phyloP scores from a whole-genome alignment of 2,797 vertebrate species.

The Darevskia nairensis region DNA sequence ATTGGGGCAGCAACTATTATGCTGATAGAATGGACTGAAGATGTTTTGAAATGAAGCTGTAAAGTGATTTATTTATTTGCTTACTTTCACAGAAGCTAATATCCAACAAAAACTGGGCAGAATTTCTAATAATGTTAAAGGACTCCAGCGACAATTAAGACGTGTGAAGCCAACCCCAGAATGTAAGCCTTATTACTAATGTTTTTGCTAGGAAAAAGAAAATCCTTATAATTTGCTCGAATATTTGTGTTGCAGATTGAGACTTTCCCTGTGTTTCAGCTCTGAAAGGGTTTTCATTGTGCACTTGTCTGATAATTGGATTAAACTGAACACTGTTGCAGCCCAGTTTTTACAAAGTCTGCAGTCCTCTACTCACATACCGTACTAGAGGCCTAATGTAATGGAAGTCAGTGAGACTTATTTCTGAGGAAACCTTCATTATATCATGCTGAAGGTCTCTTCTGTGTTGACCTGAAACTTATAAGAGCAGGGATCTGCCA shows the following conservation, averaged over 20 bases:
- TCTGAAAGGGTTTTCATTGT: not conserved
- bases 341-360: not conserved
- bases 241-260: not conserved
- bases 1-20: not conserved
- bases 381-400: not conserved
- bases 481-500: no score
- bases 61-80: constrained; percentile 39
- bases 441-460: not conserved
- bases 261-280: not conserved
- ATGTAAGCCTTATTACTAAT: no score
- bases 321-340: not conserved
- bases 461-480: not conserved
- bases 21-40: not conserved
- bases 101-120: constrained; percentile 83
- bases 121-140: no score
- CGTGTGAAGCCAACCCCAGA: no score
- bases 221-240: no score
- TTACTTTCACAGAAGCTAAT: constrained; percentile 77
- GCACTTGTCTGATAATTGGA: not conserved
- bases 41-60: not conserved
- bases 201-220: no score
- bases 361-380: not conserved
- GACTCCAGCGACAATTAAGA: no score
- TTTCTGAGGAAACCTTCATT: not conserved
- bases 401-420: not conserved